A percentile compares a stretch with the other conserved stretches of the same genome.
phyloP scores from a whole-genome alignment of 2,797 vertebrate species.

The Poeciliopsis turneri region DNA sequence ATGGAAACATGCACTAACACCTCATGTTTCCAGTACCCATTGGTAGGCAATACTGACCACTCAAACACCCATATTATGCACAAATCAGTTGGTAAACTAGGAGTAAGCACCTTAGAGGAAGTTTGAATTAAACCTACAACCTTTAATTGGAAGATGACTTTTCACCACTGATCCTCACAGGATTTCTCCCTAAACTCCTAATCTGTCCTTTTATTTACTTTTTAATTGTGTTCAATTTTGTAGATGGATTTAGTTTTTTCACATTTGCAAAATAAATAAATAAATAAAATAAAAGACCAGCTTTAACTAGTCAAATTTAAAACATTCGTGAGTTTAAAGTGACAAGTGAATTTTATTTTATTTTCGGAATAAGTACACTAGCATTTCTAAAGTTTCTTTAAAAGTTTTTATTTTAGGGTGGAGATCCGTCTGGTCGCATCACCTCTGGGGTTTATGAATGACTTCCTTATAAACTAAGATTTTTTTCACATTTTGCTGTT shows the following conservation, averaged over 20 bases:
- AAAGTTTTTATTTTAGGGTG: neutral
- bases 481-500: neutral
- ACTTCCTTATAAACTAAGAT: neutral
- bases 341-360: neutral
- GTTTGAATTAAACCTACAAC: neutral
- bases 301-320: neutral
- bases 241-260: neutral
- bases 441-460: neutral
- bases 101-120: neutral
- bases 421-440: neutral
- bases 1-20: too few species aligned
- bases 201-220: neutral
- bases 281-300: neutral
- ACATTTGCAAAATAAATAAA: neutral
- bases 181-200: neutral
- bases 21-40: too few species aligned
- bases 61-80: neutral
- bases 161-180: neutral
- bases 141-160: neutral
- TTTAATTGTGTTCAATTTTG: neutral
- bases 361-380: neutral
- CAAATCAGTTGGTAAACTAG: neutral
- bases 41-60: neutral
- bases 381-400: neutral
- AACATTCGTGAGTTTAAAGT: neutral